Evolutionary conservation across 2,113 vertebrate species (phyloP).

Genomic region (Hippocampus abdominalis): DNA sequence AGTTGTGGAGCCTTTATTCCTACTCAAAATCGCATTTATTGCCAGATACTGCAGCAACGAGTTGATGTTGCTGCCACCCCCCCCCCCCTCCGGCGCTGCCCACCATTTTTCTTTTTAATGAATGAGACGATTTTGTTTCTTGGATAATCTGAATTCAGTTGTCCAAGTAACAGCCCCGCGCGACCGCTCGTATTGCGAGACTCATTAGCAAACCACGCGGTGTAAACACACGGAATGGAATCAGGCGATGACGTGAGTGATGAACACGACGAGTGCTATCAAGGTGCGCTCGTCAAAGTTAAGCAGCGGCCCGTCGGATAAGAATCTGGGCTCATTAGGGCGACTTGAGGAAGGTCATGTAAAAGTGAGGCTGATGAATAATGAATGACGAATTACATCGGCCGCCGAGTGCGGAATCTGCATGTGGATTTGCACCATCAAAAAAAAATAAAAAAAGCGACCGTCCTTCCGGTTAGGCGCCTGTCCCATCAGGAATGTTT

Average conservation of each 20-base stretch:
- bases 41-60: too few species aligned
- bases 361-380: constrained; percentile 34
- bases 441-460: constrained; percentile 26
- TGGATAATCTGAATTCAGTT: background rate
- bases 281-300: background rate
- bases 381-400: constrained; percentile 31
- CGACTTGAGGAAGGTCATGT: constrained; percentile 14
- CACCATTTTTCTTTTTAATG: too few species aligned
- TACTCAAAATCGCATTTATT: too few species aligned
- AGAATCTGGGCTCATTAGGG: constrained; percentile 11
- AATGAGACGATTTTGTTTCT: background rate
- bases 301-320: background rate
- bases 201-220: background rate
- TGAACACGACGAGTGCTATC: background rate
- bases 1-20: too few species aligned
- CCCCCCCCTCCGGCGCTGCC: too few species aligned
- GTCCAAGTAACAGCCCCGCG: background rate
- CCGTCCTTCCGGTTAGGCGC: constrained; percentile 42
- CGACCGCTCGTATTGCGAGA: background rate
- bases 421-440: constrained; percentile 1
- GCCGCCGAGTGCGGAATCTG: constrained; percentile 4
- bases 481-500: constrained; percentile 53
- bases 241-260: background rate
- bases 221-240: background rate
- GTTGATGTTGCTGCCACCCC: too few species aligned